These are phyloP conservation scores for Drosophila kambysellisi DNA, from an alignment of 2,888 invertebrate species.

Conservation along the genomic window DNA sequence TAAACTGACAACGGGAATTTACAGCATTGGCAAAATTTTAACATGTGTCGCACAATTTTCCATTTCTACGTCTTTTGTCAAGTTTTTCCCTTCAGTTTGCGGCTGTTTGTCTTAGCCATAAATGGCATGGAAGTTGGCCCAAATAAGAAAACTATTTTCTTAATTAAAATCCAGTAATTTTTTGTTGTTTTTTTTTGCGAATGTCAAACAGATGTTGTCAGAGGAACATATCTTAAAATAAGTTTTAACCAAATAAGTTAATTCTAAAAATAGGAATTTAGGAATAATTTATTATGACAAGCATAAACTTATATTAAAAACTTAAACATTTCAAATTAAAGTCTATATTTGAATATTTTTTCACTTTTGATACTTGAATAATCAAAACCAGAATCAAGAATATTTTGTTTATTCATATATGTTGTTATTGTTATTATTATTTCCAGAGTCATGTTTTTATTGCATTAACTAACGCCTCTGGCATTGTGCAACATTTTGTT, in stretches of 20 bases:
- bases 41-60: slow-evolving; percentile 39
- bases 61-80: slow-evolving; percentile 19
- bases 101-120: slow-evolving; percentile 18
- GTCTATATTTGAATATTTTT: neutral
- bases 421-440: neutral
- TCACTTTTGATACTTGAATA: neutral
- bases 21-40: slow-evolving; percentile 28
- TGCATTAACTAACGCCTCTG: neutral
- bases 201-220: slow-evolving; percentile 3
- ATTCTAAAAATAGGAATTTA: neutral
- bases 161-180: slow-evolving; percentile 60
- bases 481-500: neutral
- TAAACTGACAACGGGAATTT: slow-evolving; percentile 1
- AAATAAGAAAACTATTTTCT: slow-evolving; percentile 46
- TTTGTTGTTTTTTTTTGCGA: slow-evolving; percentile 4
- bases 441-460: neutral
- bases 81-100: slow-evolving; percentile 18
- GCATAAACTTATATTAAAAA: neutral
- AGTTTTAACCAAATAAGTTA: neutral
- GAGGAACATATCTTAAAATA: neutral
- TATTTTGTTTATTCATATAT: too few species aligned
- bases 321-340: neutral
- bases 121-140: neutral
- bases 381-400: neutral
- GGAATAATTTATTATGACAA: neutral